A percentile compares a stretch with the other conserved stretches of the same genome.
phyloP scores from a whole-genome alignment of 2,888 invertebrate species.

The Apamea crenata region DNA sequence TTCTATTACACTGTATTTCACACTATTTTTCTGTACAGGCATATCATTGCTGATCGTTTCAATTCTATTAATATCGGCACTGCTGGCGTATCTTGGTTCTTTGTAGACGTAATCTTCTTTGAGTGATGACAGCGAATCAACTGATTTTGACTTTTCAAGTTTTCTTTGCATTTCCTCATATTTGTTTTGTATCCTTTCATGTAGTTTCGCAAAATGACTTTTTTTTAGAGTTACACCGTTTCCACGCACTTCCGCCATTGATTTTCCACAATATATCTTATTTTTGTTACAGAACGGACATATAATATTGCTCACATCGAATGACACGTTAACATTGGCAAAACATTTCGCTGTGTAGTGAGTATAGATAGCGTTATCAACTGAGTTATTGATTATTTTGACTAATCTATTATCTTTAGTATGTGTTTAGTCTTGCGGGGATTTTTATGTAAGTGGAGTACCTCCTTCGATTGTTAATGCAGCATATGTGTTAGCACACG shows the following conservation, averaged over 20 bases:
- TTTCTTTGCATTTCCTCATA: constrained; percentile 84
- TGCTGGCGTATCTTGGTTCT: constrained; percentile 70
- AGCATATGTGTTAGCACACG: not conserved
- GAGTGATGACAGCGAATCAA: constrained; percentile 76
- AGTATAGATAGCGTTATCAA: constrained; percentile 78
- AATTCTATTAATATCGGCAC: constrained; percentile 68
- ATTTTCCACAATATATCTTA: constrained; percentile 33
- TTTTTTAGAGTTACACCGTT: constrained; percentile 66
- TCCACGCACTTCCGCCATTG: constrained; percentile 73
- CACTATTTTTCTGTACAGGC: constrained; percentile 54
- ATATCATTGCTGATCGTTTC: constrained; percentile 58
- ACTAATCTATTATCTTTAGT: constrained; percentile 74
- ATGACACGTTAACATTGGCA: constrained; percentile 69
- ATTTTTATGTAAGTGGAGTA: constrained; percentile 48
- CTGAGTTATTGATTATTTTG: constrained; percentile 82
- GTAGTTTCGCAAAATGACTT: constrained; percentile 79
- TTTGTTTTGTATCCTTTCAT: constrained; percentile 83
- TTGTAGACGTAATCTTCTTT: constrained; percentile 75
- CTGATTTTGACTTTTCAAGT: constrained; percentile 84
- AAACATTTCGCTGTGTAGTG: constrained; percentile 60
- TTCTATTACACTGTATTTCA: constrained; percentile 67
- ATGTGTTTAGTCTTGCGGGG: constrained; percentile 56
- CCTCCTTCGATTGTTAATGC: constrained; percentile 21
- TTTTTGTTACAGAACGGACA: constrained; percentile 36
- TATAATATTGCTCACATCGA: constrained; percentile 52